A percentile compares a stretch with the other conserved stretches of the same genome.
Evolutionary conservation across 2,113 vertebrate species (phyloP).

Genomic region (Nibea albiflora): DNA sequence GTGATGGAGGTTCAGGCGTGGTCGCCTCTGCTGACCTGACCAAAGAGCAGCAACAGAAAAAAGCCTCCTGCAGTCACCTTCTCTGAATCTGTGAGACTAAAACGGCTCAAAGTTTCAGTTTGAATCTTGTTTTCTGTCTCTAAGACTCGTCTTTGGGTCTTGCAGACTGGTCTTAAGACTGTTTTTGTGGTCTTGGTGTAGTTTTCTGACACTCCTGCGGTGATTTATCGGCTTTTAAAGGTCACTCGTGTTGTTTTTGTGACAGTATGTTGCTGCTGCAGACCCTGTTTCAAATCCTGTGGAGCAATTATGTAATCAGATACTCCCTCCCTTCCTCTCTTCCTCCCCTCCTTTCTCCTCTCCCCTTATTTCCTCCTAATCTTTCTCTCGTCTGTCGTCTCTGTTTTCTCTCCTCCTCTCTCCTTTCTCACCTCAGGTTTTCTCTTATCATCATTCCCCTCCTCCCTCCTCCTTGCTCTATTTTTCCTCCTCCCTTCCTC

Average conservation of each 20-base stretch:
- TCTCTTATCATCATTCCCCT: background rate
- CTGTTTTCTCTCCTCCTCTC: background rate
- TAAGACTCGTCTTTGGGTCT: background rate
- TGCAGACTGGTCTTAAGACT: background rate
- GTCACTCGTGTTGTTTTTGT: background rate
- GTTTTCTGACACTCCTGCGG: background rate
- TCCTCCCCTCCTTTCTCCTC: background rate
- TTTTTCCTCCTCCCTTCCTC: background rate
- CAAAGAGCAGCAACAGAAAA: conserved; percentile 5
- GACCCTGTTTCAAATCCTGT: conserved; percentile 55
- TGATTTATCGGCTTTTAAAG: background rate
- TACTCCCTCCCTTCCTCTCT: conserved; percentile 15
- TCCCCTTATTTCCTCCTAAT: background rate
- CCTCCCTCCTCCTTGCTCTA: background rate
- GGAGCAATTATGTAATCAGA: conserved; percentile 75
- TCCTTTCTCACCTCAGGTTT: conserved; percentile 3
- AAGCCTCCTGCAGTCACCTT: conserved; percentile 44
- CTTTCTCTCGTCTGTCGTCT: background rate
- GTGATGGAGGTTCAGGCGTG: conserved; percentile 60
- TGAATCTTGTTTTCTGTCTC: no score
- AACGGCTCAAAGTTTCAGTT: no score
- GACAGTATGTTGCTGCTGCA: conserved; percentile 38
- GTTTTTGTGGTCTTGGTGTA: background rate
- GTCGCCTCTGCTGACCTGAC: conserved; percentile 62
- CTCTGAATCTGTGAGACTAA: no score